Evolutionary conservation across 2,888 invertebrate genomes (phyloP), one percentile per base, ranked within the genome.

Genomic region (Sarcophaga carnaria): DNA sequence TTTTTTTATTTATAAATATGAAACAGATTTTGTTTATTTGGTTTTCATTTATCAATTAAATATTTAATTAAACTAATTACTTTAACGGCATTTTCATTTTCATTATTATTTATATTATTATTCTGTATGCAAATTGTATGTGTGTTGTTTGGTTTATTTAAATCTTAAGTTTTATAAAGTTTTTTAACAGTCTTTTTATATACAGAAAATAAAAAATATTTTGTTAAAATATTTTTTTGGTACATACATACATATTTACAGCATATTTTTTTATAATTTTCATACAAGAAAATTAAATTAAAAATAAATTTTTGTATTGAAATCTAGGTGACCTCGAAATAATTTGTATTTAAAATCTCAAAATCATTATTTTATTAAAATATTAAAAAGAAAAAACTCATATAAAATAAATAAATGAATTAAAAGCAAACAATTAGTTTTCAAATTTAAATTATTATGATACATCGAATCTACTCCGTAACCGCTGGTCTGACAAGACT

Each of bases 101-200:
- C 59, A 59, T 45, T 60, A 69, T 20, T 74, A 25, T 54, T 64
- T 17, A 20, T 66, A 69, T 74, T 49, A 6, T 60, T 76, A 14
- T 49, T 14, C 49, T 49, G 14, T 14, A 49, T 49, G 14, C 14
- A 49, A 37, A 37, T 37, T 49, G 49, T 49, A 70, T 63, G 25
- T 22, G 10, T 59, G 37, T 37, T 49, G 20, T 45, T 22, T 22
- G 25, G 27, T 66, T 77, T 69, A 25, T 72, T 67, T 67, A 74
- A 37, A 6, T 37, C 37, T 37, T 37, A 37, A 37, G 37, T 37
- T 37, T 37, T 37, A 37, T 37, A 37, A 37, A 37, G 37, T 37
- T 37, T 80, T 80, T 49, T 75, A 85, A 88, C 87, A 88, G 87
- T 86, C 85, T 88, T 83, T 37, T 72, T 72, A 80, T 87, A 67